These are phyloP conservation scores for Donacobius atricapilla DNA, from an alignment of 2,113 vertebrate species.

Conservation along the genomic window DNA sequence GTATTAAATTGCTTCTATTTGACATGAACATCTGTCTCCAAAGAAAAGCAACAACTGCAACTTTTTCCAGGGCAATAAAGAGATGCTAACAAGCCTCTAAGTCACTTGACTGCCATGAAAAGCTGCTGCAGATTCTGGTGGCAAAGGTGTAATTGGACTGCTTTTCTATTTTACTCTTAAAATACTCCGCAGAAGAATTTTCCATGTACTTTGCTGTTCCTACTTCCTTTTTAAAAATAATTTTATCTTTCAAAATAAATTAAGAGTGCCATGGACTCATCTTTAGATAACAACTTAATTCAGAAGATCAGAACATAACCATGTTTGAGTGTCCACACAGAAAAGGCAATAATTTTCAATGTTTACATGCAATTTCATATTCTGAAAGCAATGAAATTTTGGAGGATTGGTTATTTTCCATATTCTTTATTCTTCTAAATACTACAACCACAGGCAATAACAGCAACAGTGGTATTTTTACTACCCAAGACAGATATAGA, in stretches of 20 bases:
- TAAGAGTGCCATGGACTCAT: background rate
- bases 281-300: background rate
- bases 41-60: background rate
- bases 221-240: background rate
- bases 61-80: background rate
- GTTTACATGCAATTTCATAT: background rate
- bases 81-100: background rate
- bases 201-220: background rate
- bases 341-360: background rate
- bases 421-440: background rate
- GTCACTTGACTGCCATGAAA: background rate
- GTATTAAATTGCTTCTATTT: background rate
- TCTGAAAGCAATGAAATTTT: background rate
- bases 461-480: background rate
- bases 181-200: background rate
- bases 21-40: background rate
- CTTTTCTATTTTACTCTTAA: background rate
- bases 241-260: background rate
- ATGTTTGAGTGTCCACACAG: background rate
- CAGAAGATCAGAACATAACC: background rate
- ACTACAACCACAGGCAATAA: background rate
- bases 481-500: background rate
- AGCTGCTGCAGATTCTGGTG: background rate
- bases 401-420: background rate
- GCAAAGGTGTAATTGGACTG: background rate